A percentile compares a stretch with the other conserved stretches of the same genome.
These are phyloP conservation scores for Parauchenoglanis punctatus DNA, from an alignment of 2,797 vertebrate genomes.

Conservation along the genomic window DNA sequence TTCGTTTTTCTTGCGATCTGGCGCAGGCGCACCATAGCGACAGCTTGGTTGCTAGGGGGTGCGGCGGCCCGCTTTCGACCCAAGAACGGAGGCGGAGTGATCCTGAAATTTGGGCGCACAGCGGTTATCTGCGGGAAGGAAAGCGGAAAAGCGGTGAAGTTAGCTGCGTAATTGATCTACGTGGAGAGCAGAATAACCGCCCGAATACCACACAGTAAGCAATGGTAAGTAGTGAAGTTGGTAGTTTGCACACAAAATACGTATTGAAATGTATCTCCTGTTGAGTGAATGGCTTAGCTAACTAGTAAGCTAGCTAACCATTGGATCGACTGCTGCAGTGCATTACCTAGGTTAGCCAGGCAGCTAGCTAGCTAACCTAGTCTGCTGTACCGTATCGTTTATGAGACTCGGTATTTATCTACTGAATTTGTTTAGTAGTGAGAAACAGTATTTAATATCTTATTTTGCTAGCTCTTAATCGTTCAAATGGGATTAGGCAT, in stretches of 20 bases:
- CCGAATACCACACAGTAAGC: neutral
- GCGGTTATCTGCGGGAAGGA: constrained; percentile 48
- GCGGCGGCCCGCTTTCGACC: constrained; percentile 57
- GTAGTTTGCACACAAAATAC: neutral
- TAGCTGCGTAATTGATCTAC: neutral
- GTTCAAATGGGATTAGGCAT: neutral
- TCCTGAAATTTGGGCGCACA: constrained; percentile 55
- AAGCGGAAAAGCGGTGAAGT: constrained; percentile 10
- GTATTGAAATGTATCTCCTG: neutral
- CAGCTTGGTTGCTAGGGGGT: constrained; percentile 61
- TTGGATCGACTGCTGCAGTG: constrained; percentile 34
- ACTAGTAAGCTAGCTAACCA: constrained; percentile 21
- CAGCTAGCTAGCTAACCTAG: constrained; percentile 13
- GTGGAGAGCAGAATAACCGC: neutral
- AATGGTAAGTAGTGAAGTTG: constrained; percentile 52
- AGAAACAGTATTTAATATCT: neutral
- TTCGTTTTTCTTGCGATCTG: neutral
- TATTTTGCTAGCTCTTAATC: neutral
- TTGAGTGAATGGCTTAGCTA: neutral
- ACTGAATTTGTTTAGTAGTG: neutral
- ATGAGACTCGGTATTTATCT: neutral
- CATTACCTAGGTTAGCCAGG: constrained; percentile 25
- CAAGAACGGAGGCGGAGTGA: constrained; percentile 57
- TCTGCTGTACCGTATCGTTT: neutral
- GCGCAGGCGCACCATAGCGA: constrained; percentile 61